Percentiles rank a stretch among this genome's conserved stretches.
These are phyloP conservation scores for Drosophila auraria DNA, from an alignment of 1,140 invertebrate species.

Conservation along the genomic window DNA sequence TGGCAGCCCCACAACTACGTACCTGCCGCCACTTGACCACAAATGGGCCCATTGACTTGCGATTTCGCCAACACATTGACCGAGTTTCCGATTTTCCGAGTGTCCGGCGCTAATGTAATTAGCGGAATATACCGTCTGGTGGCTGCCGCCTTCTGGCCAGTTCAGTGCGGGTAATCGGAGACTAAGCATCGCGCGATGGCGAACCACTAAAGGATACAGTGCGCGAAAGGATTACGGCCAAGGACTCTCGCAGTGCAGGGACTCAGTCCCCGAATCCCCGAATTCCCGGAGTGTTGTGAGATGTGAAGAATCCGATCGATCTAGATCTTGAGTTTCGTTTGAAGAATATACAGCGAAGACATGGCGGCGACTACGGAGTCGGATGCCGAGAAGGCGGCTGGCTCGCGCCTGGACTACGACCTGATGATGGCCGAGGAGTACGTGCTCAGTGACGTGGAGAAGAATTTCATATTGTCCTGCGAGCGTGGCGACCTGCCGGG, in stretches of 20 bases:
- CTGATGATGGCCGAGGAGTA: conserved; percentile 87
- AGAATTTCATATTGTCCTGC: conserved; percentile 93
- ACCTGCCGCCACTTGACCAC: conserved; percentile 38
- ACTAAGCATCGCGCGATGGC: conserved; percentile 61
- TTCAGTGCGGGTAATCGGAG: conserved; percentile 74
- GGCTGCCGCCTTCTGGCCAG: conserved; percentile 51
- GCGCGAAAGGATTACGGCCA: conserved; percentile 58
- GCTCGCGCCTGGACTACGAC: conserved; percentile 70
- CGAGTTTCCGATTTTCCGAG: conserved; percentile 80
- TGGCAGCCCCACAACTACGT: conserved; percentile 52
- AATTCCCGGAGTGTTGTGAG: conserved; percentile 27
- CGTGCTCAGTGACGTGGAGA: conserved; percentile 91
- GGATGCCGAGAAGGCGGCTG: conserved; percentile 69
- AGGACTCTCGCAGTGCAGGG: conserved; percentile 27
- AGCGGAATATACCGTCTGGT: conserved; percentile 76
- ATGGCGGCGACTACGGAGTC: conserved; percentile 43
- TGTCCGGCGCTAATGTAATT: conserved; percentile 79
- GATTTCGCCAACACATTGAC: conserved; percentile 71
- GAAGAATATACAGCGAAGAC: neutral
- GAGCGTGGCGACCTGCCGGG: conserved; percentile 95
- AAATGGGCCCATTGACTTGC: conserved; percentile 76
- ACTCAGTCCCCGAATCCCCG: conserved; percentile 4
- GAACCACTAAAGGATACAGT: conserved; percentile 51
- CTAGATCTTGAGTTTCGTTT: neutral
- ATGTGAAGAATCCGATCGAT: conserved; percentile 32